Evolutionary conservation across 2,888 invertebrate species (phyloP), one percentile per base, ranked within the genome.

Genomic region (Copidosoma aretas): DNA sequence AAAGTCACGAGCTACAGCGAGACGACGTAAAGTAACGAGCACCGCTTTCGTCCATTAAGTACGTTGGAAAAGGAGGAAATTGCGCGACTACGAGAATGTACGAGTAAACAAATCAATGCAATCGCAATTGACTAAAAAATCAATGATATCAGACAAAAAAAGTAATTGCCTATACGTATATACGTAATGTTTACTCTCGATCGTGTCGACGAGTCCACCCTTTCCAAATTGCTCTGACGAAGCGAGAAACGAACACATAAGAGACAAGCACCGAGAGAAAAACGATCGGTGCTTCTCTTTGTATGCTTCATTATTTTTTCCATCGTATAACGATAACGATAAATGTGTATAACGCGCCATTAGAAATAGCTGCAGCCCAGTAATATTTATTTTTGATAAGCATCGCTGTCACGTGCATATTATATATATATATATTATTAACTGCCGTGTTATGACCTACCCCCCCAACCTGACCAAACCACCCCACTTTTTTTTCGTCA

Each of bases 341-440:
- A 3, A 32, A 32, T 5, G 8, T 32, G 32, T 32, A 32, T 32
- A 3, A 32, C 8, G 32, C 8, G 32, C 32, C 8, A 32, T 32
- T 80, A 80, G 81, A 81, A 80, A 80, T 80, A 81, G 73, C 80
- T 81, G 80, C 81, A 81, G 75, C 74, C 74, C 76, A 75, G 75
- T 75, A 66, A 75, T 73, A n/a, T 32, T 73, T 73, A 68, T 32
- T 65, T 68, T 70, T 71, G 71, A 74, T 67, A 62, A 64, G 71
- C 67, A 67, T 70, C 67, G 67, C 61, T 70, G 70, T 73, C 71
- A 63, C 60, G 56, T 68, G 46, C 32, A 32, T 32, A 32, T 32
- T 5, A 5, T 32, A 32, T 32, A 32, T 32, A n/a, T n/a, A n/a
- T n/a, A n/a, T n/a, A n/a, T n/a, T 68, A 73, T 69, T 68, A 73